Evolutionary conservation across 1,140 invertebrate species (phyloP), one percentile per base, ranked within the genome.

Genomic region (Coenobita brevimanus): DNA sequence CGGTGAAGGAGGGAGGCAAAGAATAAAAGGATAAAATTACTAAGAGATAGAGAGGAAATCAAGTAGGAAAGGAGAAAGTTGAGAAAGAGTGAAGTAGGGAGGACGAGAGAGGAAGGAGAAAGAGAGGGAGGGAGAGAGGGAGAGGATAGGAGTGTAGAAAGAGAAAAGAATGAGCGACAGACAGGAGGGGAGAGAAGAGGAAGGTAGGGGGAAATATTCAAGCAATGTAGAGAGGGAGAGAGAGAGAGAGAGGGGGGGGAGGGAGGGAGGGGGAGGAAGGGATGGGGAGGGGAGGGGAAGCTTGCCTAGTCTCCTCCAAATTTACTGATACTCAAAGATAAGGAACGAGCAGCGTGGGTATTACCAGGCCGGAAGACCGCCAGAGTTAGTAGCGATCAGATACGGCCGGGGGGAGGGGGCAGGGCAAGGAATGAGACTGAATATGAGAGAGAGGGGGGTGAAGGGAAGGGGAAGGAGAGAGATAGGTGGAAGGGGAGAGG

Each of bases 301-400:
- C n/a, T 13, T 36, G 67, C 24, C 10, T 50, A 50, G 46, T 50
- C 46, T 50, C 46, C 10, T 6, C 67, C 13, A 30, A 71, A 71
- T 73, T 73, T 73, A 73, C 69, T 73, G 69, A 15, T 73, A 73
- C 41, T 73, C 41, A 38, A 73, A 73, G 69, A 73, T 73, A 73
- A 73, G 69, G n/a, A 73, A 73, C 69, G 69, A 73, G 33, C 10
- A 24, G 33, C 36, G 41, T 43, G n/a, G 69, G 13, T 73, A 73
- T 73, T 38, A 38, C 38, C 17, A 41, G 69, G 69, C 36, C 36
- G 69, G 69, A 73, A 73, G 69, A 21, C 36, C 33, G 10, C 13
- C 8, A 38, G 69, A 41, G 10, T 73, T 73, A 41, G 1, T 30
- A 38, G 41, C 13, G 69, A 73, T 73, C 69, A 73, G 69, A 73